A percentile compares a stretch with the other conserved stretches of the same genome.
Evolutionary conservation across 2,797 vertebrate species (phyloP).

Genomic region (Thunnus albacares): DNA sequence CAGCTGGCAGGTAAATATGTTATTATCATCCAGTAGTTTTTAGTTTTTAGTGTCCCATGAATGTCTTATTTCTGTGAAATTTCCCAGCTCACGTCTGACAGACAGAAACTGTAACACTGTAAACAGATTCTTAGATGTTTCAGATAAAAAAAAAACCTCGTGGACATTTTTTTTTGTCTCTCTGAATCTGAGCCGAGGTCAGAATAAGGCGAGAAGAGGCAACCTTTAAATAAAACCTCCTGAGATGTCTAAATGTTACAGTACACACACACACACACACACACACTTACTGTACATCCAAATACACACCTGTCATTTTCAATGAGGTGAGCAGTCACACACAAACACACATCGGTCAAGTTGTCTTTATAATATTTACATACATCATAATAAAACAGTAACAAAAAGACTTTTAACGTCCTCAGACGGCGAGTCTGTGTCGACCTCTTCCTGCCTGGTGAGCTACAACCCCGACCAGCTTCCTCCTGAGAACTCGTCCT

Average conservation of each 20-base stretch:
- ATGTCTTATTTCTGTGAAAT: too few species aligned
- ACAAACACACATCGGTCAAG: constrained; percentile 8
- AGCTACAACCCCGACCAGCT: constrained; percentile 70
- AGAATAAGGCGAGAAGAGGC: constrained; percentile 20
- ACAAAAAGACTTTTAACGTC: neutral
- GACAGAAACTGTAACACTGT: too few species aligned
- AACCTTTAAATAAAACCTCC: constrained; percentile 59
- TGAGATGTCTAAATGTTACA: constrained; percentile 45
- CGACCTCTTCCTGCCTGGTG: constrained; percentile 52
- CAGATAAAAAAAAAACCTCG: too few species aligned
- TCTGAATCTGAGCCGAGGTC: constrained; percentile 18
- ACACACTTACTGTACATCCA: constrained; percentile 12
- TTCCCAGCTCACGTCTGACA: too few species aligned
- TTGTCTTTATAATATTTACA: neutral
- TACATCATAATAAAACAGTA: neutral
- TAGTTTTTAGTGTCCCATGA: too few species aligned
- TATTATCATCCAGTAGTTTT: too few species aligned
- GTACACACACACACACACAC: constrained; percentile 12
- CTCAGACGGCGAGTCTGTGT: constrained; percentile 64
- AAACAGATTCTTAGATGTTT: too few species aligned
- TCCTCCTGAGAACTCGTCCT: constrained; percentile 77
- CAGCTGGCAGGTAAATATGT: too few species aligned
- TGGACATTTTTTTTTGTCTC: neutral
- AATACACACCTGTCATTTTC: constrained; percentile 39
- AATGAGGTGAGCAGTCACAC: constrained; percentile 38